Conservation (phyloP, 2,113 vertebrate species). For the Callospermophilus lateralis region DNA sequence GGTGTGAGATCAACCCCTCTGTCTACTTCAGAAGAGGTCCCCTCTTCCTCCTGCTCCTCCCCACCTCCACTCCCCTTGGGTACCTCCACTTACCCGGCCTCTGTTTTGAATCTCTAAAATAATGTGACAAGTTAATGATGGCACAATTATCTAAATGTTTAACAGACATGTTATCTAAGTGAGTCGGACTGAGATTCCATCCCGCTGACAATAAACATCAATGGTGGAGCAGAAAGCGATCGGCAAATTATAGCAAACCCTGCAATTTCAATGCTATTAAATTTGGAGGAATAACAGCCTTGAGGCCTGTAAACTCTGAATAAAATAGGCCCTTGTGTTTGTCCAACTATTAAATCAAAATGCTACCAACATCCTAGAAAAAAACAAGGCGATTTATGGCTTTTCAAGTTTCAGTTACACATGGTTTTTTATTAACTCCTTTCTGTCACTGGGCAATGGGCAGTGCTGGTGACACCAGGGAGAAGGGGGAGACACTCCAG, state of each 20-base stretch:
- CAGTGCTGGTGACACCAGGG: not conserved
- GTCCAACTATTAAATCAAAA: slow-evolving; percentile 94
- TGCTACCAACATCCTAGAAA: slow-evolving; percentile 88
- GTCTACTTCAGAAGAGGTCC: not conserved
- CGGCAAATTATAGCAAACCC: slow-evolving; percentile 91
- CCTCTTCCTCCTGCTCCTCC: slow-evolving; percentile 3
- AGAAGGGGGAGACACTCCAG: not conserved
- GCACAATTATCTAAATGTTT: slow-evolving; percentile 99
- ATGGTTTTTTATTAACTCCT: slow-evolving; percentile 83
- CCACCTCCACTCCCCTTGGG: not conserved
- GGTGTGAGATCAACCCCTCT: not conserved
- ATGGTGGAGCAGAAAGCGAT: slow-evolving; percentile 89
- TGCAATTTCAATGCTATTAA: slow-evolving; percentile 94
- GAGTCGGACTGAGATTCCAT: slow-evolving; percentile 96
- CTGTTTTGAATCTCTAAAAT: slow-evolving; percentile 95
- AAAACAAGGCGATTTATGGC: slow-evolving; percentile 84
- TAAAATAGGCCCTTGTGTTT: slow-evolving; percentile 93
- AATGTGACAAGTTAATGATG: slow-evolving; percentile 99
- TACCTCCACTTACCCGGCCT: slow-evolving; percentile 85
- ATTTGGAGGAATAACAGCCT: slow-evolving; percentile 91
- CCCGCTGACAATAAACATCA: slow-evolving; percentile 93
- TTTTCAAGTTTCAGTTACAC: slow-evolving; percentile 86
- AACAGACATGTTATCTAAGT: slow-evolving; percentile 96
- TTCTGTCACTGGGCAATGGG: slow-evolving; percentile 5
- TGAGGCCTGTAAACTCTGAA: slow-evolving; percentile 91